phyloP scores from a whole-genome alignment of 2,113 vertebrate genomes.

The Lipophrys pholis region DNA sequence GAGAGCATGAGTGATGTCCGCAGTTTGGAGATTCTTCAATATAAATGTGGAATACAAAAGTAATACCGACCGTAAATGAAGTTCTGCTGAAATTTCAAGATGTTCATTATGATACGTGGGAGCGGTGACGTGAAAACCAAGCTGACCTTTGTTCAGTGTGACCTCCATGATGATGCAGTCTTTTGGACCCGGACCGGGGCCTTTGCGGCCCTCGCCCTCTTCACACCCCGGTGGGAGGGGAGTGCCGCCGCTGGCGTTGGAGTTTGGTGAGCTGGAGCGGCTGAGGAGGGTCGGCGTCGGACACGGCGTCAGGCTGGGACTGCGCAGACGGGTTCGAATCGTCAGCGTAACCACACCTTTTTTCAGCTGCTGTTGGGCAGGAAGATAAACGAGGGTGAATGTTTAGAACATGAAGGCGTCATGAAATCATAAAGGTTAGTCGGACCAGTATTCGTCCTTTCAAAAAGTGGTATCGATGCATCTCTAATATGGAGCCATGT shows the following conservation, averaged over 20 bases:
- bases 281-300: constrained; percentile 90
- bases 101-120: too few species aligned
- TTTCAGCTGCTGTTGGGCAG: constrained; percentile 89
- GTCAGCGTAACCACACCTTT: constrained; percentile 95
- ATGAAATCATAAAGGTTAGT: too few species aligned
- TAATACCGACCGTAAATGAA: too few species aligned
- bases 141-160: constrained; percentile 92
- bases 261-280: constrained; percentile 92
- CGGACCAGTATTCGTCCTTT: too few species aligned
- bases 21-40: too few species aligned
- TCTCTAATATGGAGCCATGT: too few species aligned
- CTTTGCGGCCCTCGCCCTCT: constrained; percentile 85
- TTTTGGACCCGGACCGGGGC: constrained; percentile 87
- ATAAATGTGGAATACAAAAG: too few species aligned
- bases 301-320: constrained; percentile 93
- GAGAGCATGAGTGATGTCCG: too few species aligned
- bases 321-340: constrained; percentile 92
- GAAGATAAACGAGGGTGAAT: not conserved
- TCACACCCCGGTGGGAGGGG: constrained; percentile 60
- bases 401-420: not conserved
- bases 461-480: too few species aligned
- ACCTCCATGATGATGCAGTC: constrained; percentile 97
- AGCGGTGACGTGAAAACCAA: too few species aligned
- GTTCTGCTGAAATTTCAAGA: too few species aligned
- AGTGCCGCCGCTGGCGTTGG: constrained; percentile 76